Evolutionary conservation across 2,797 vertebrate genomes (phyloP).

Genomic region (Lagocephalus sceleratus): DNA sequence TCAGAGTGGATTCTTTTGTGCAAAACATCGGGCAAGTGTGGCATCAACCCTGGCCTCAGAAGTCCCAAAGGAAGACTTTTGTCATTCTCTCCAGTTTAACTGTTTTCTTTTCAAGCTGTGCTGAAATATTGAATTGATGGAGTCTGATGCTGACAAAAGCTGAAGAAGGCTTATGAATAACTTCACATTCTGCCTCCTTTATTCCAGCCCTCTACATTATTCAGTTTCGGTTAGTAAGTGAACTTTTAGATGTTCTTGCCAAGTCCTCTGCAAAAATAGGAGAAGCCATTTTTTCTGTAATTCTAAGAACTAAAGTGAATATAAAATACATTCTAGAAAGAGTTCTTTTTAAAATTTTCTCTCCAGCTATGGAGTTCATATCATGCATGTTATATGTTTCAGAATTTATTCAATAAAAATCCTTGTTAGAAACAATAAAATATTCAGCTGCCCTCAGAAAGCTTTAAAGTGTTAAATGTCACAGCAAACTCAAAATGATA

Average conservation of each 20-base stretch:
- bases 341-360: background rate
- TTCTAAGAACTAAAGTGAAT: constrained; percentile 27
- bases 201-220: constrained; percentile 51
- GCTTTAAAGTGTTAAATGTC: too few species aligned
- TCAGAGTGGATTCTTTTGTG: constrained; percentile 28
- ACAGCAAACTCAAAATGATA: too few species aligned
- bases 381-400: too few species aligned
- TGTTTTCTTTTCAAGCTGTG: constrained; percentile 50
- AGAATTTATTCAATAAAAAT: too few species aligned
- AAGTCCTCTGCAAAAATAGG: constrained; percentile 26
- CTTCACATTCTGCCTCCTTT: constrained; percentile 44
- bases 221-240: constrained; percentile 52
- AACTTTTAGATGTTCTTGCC: constrained; percentile 47
- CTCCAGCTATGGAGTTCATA: background rate
- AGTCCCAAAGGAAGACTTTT: constrained; percentile 47
- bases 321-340: constrained; percentile 5
- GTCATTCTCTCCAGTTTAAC: constrained; percentile 38
- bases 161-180: constrained; percentile 65
- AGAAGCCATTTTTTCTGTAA: constrained; percentile 35
- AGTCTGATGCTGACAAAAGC: constrained; percentile 68
- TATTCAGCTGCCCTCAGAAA: too few species aligned
- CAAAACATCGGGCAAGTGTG: constrained; percentile 31
- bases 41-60: constrained; percentile 45
- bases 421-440: too few species aligned
- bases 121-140: constrained; percentile 75